phyloP scores from a whole-genome alignment of 1,140 invertebrate species.

The Aethina tumida region DNA sequence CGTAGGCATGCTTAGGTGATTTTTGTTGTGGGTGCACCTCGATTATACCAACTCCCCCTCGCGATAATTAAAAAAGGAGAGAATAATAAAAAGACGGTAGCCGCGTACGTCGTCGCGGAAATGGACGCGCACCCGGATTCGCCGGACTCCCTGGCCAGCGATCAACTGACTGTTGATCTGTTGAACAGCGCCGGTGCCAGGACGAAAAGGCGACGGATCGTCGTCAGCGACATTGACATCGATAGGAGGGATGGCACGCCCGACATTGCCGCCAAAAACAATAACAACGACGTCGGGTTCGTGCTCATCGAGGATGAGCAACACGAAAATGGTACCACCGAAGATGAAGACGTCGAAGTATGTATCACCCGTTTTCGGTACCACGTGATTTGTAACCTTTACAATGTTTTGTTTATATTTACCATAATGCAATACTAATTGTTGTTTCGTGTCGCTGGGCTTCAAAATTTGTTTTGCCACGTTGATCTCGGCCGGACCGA shows the following conservation, averaged over 20 bases:
- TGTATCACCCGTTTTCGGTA: conserved; percentile 29
- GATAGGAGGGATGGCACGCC: conserved; percentile 33
- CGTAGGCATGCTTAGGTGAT: neutral
- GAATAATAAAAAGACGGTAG: conserved; percentile 7
- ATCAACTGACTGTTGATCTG: conserved; percentile 33
- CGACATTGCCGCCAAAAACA: conserved; percentile 36
- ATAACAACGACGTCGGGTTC: conserved; percentile 49
- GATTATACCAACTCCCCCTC: conserved; percentile 13
- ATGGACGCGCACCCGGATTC: conserved; percentile 34
- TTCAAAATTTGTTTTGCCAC: too few relatives aligned
- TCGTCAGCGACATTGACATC: conserved; percentile 20
- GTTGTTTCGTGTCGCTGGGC: too few relatives aligned
- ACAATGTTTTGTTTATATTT: too few relatives aligned
- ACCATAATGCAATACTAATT: too few relatives aligned
- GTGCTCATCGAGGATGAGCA: conserved; percentile 43
- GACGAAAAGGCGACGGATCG: conserved; percentile 25
- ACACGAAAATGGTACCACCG: conserved; percentile 36
- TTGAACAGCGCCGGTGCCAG: conserved; percentile 25
- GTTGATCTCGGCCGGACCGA: too few relatives aligned
- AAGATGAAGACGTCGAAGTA: conserved; percentile 42
- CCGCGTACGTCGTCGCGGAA: conserved; percentile 1
- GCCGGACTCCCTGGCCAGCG: conserved; percentile 33
- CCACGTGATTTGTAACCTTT: too few relatives aligned
- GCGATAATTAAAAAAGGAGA: conserved; percentile 19
- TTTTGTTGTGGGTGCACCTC: neutral